Evolutionary conservation across 2,888 invertebrate genomes (phyloP), one percentile per base, ranked within the genome.

Genomic region (Polymixis flavicincta): DNA sequence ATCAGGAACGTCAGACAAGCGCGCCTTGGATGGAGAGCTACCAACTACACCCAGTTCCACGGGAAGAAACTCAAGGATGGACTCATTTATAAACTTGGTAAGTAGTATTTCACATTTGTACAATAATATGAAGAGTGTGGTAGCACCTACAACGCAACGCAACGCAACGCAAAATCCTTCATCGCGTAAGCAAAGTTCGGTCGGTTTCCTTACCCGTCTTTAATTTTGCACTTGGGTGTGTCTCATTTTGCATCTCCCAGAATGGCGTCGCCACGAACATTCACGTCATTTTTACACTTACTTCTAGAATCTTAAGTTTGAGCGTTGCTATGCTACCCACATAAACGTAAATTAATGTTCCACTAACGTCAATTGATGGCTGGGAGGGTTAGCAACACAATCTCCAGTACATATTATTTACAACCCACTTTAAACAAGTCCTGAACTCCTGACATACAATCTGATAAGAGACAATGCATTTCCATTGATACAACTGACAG

Each of bases 41-140:
- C 97, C 55, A 99, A 98, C 94, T 98, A 99, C 93, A 96, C 98
- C 0, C 96, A 98, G 90, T 99, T 99, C 94, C 98, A 98, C 97
- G 98, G 98, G 3, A 97, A 97, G 91, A 98, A 98, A 68, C 97
- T 99, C 25, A 97, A 97, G 8, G 98, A 99, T 37, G 99, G 99
- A 1, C 95, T 99, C 68, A 95, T 97, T 61, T 97, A 97, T 86
- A 97, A 98, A 83, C 96, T 98, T 76, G 99, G 99, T 97, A 87
- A 92, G 94, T 90, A 37, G 14, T 55, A 5, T 2, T 11, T 32
- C 4, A 52, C 6, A 32, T 65, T 52, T 28, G 32, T 17, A 13
- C 19, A 14, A 0, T 22, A 50, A 4, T 9, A 37, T 17, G n/a
- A 45, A 45, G 11, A 45, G 42, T 13, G 42, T 45, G 42, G 42